Base-by-base conservation (phyloP, 2,113 vertebrate genomes). In the Odocoileus hemionus region DNA sequence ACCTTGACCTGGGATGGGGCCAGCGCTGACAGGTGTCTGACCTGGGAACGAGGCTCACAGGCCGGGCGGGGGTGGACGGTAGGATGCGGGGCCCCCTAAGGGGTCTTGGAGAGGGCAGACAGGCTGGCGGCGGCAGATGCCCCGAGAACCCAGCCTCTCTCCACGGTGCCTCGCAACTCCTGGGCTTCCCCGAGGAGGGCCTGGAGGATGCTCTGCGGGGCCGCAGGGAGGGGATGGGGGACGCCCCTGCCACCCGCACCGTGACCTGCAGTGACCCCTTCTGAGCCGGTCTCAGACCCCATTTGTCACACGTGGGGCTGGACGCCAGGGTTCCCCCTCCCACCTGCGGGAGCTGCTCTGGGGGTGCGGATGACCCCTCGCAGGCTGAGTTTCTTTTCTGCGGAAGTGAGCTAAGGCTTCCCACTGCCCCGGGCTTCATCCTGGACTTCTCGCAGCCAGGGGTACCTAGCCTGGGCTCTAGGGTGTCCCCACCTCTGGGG, bases 261-360 rank as follows among this genome's bases (percentile, higher is more conserved):
- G n/a, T 12, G 23, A 7, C 14, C 10, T 5, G 0, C n/a, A 19
- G 17, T 2, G 43, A 54, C n/a, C 54, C 19, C 91, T 64, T 30
- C 26, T 21, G 33, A 36, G 33, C 9, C 1, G 21, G 33, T 36
- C 19, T 54, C 79, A 23, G 54, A n/a, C 52, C 76, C 78, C 52
- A 5, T 8, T 21, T 36, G 54, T 10, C n/a, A 80, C 57, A 13
- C 0, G 11, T 7, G 0, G 10, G 9, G 2, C 30, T 79, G 17
- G 60, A 33, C 3, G 7, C 28, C 30, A 39, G 4, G 25, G 5
- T 2, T 43, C 30, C 26, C n/a, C 45, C 67, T 11, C 30, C 58
- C 6, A 23, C 1, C 0, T 3, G 54, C 0, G 2, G 55, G 43
- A 8, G 14, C 21, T 2, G 19, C n/a, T 28, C 76, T 15, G 19